phyloP scores from a whole-genome alignment of 2,113 vertebrate species.

The Phylloscopus whistleri region DNA sequence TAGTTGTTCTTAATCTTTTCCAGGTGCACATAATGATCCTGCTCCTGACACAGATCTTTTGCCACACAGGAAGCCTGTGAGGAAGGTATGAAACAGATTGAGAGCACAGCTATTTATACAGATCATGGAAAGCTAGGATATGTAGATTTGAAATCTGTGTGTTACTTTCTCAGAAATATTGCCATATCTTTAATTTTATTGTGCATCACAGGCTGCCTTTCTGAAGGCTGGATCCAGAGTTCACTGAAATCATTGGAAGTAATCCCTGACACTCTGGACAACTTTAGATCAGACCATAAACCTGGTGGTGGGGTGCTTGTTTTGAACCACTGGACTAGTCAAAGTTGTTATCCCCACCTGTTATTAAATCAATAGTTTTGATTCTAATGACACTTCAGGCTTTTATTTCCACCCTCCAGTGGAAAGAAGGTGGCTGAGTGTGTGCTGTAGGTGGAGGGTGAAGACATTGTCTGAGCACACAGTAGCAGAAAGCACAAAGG shows the following conservation, averaged over 20 bases:
- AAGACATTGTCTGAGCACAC: not conserved
- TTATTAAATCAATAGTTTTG: not conserved
- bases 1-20: conserved; percentile 81
- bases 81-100: not conserved
- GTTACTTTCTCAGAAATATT: not conserved
- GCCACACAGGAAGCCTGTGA: conserved; percentile 71
- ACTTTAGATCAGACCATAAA: not conserved
- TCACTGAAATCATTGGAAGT: not conserved
- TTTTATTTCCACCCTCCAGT: not conserved
- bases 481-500: conserved; percentile 8
- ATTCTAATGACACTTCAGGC: not conserved
- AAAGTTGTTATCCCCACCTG: not conserved
- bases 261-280: not conserved
- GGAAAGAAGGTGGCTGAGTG: not conserved
- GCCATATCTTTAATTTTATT: not conserved
- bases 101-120: not conserved
- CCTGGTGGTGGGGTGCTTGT: not conserved
- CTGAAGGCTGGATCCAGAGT: not conserved
- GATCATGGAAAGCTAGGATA: not conserved
- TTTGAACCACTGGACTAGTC: not conserved
- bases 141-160: not conserved
- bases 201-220: not conserved
- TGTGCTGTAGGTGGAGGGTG: not conserved
- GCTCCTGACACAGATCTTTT: conserved; percentile 75
- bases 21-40: conserved; percentile 75